Evolutionary conservation across 2,888 invertebrate species (phyloP).

Genomic region (Andrena chrysosceles): DNA sequence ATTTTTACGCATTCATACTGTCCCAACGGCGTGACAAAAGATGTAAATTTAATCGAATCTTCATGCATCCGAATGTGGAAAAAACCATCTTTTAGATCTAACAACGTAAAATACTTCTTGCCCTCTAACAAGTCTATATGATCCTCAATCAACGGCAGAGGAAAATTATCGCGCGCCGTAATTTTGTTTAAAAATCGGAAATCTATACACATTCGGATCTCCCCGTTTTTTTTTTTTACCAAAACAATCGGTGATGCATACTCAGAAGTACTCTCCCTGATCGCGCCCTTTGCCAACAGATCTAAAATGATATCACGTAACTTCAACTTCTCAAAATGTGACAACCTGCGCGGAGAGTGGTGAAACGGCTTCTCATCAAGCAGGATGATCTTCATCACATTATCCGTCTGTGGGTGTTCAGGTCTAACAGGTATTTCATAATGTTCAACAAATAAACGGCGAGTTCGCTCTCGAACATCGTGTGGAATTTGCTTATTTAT

Average conservation of each 20-base stretch:
- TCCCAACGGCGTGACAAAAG: constrained; percentile 9
- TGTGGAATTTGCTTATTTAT: no score
- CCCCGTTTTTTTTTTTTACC: neutral
- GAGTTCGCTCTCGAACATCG: no score
- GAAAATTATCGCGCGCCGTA: no score
- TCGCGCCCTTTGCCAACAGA: neutral
- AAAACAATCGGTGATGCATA: neutral
- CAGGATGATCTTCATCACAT: no score
- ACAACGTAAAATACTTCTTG: constrained; percentile 2
- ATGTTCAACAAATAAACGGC: no score
- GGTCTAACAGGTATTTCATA: no score
- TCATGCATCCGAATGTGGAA: neutral
- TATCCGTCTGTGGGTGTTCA: no score
- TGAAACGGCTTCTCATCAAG: no score
- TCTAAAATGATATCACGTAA: neutral
- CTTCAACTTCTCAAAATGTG: neutral
- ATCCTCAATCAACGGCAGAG: constrained; percentile 3
- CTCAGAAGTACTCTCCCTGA: neutral
- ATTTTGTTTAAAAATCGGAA: neutral
- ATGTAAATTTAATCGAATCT: constrained; percentile 4
- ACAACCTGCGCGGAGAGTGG: neutral
- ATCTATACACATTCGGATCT: neutral
- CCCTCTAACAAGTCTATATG: neutral
- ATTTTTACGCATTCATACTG: constrained; percentile 7
- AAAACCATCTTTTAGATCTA: constrained; percentile 15